phyloP scores from a whole-genome alignment of 2,888 invertebrate species.

The Patella ulyssiponensis region DNA sequence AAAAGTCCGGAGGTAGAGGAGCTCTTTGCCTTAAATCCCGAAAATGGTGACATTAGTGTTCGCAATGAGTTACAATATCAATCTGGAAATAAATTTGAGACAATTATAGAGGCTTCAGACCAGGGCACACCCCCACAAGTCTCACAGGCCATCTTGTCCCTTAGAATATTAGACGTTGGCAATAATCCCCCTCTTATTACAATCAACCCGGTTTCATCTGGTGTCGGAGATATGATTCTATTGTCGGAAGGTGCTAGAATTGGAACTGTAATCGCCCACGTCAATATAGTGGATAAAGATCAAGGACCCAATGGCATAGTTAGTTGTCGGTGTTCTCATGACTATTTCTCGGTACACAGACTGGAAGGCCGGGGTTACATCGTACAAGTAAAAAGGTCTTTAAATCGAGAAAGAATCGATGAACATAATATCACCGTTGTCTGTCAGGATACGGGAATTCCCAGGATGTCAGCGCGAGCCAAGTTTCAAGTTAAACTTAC shows the following conservation, averaged over 20 bases:
- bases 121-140: constrained; percentile 47
- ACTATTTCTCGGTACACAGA: constrained; percentile 36
- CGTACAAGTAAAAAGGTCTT: constrained; percentile 47
- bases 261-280: constrained; percentile 57
- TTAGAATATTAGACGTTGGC: constrained; percentile 83
- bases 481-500: constrained; percentile 54
- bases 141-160: constrained; percentile 47
- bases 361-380: constrained; percentile 45
- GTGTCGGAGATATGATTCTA: constrained; percentile 31
- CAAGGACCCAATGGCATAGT: constrained; percentile 53
- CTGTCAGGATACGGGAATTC: constrained; percentile 60
- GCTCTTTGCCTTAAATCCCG: constrained; percentile 42
- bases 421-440: constrained; percentile 55
- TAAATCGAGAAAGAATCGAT: constrained; percentile 59
- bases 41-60: constrained; percentile 46
- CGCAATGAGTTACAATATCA: constrained; percentile 40
- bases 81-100: constrained; percentile 39
- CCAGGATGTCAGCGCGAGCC: constrained; percentile 48
- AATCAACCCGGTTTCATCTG: constrained; percentile 41
- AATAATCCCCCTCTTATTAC: constrained; percentile 87
- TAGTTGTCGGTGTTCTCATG: constrained; percentile 43
- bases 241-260: constrained; percentile 49
- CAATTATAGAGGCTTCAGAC: constrained; percentile 57
- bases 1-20: constrained; percentile 29
- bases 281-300: constrained; percentile 56